These are phyloP conservation scores for Eupeodes latifasciatus DNA, from an alignment of 2,888 invertebrate genomes.

Conservation along the genomic window DNA sequence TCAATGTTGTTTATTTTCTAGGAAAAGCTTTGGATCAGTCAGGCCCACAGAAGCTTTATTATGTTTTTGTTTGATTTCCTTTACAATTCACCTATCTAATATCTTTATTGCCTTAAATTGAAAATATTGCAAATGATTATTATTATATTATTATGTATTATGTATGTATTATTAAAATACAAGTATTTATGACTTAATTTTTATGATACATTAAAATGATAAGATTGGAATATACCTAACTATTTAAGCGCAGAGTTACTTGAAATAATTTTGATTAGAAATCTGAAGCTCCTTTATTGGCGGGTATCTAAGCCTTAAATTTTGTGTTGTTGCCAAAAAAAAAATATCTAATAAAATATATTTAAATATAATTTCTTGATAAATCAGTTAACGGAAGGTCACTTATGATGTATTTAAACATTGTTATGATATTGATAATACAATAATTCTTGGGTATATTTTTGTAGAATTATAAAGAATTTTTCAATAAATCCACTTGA, in stretches of 20 bases:
- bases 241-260: background rate
- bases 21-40: background rate
- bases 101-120: constrained; percentile 17
- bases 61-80: background rate
- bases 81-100: background rate
- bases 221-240: background rate
- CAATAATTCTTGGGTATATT: too few species aligned
- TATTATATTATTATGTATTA: background rate
- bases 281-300: background rate
- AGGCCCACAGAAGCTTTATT: constrained; percentile 1
- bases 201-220: background rate
- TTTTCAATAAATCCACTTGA: too few species aligned
- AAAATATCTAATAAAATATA: too few species aligned
- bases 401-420: too few species aligned
- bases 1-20: background rate
- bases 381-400: background rate
- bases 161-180: background rate
- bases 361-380: background rate
- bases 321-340: background rate
- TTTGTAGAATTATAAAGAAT: too few species aligned
- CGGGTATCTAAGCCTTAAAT: background rate
- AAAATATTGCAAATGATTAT: background rate
- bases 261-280: background rate
- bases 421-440: too few species aligned
- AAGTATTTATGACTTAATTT: background rate